phyloP scores from a whole-genome alignment of 2,797 vertebrate genomes.

The Phrynocephalus forsythii region DNA sequence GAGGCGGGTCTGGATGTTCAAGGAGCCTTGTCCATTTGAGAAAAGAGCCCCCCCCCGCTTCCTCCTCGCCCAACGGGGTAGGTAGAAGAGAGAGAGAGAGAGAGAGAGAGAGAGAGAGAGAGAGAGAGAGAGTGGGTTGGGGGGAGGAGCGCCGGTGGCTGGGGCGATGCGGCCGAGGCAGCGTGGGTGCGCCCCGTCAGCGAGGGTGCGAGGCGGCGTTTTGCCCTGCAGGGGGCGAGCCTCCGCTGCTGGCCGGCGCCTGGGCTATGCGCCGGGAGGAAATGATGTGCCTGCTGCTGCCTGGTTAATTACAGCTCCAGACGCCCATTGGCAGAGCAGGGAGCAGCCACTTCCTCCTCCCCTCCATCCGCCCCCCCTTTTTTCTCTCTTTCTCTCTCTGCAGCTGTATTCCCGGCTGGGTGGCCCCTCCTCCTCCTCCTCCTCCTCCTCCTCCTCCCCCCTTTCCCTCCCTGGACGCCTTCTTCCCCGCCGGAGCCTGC shows the following conservation, averaged over 20 bases:
- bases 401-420: slow-evolving; percentile 18
- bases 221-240: slow-evolving; percentile 30
- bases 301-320: slow-evolving; percentile 79
- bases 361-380: not conserved
- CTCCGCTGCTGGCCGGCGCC: slow-evolving; percentile 50
- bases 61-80: no score
- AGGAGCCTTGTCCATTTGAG: no score
- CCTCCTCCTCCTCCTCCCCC: not conserved
- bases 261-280: slow-evolving; percentile 78
- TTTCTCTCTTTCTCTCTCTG: not conserved
- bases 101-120: no score
- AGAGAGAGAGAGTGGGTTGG: no score
- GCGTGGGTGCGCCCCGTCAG: not conserved
- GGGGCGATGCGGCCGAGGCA: no score
- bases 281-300: slow-evolving; percentile 77
- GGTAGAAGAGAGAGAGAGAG: no score
- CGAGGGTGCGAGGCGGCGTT: not conserved
- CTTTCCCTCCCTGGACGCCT: not conserved
- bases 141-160: no score
- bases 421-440: not conserved
- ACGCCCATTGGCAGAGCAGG: slow-evolving; percentile 74
- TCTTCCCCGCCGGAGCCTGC: not conserved
- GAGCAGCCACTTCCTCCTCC: slow-evolving; percentile 69
- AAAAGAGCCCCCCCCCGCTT: no score
- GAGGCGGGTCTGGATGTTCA: no score